phyloP scores from a whole-genome alignment of 2,888 invertebrate genomes.

The Mimas tiliae region DNA sequence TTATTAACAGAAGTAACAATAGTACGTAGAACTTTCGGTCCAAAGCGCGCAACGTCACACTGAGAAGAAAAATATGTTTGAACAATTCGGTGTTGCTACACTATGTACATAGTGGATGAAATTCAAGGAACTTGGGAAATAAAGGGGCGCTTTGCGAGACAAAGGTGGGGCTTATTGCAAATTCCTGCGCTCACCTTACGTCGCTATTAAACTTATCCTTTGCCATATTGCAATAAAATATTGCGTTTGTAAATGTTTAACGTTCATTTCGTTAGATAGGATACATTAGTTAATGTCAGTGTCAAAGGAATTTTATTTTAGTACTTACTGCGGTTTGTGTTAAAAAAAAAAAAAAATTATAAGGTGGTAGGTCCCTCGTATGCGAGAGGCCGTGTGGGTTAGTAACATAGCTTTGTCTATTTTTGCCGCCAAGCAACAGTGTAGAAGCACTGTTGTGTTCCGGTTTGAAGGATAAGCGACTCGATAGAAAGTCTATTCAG shows the following conservation, averaged over 20 bases:
- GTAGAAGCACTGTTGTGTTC: too few relatives aligned
- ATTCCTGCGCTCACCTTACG: conserved; percentile 76
- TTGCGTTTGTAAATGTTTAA: conserved; percentile 12
- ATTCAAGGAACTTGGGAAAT: conserved; percentile 76
- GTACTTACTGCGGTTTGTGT: background rate
- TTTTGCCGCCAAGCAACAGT: too few relatives aligned
- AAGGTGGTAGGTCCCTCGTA: too few relatives aligned
- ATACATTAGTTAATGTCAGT: background rate
- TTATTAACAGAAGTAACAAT: conserved; percentile 27
- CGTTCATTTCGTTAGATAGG: background rate
- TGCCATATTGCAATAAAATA: conserved; percentile 50
- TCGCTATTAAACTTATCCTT: conserved; percentile 67
- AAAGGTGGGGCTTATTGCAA: conserved; percentile 80
- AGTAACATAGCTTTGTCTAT: too few relatives aligned
- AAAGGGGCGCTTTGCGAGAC: conserved; percentile 67
- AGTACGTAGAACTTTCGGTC: conserved; percentile 40
- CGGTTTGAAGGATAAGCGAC: too few relatives aligned
- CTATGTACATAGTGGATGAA: conserved; percentile 67
- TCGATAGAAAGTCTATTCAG: too few relatives aligned
- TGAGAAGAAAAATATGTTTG: conserved; percentile 62
- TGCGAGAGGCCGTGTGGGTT: too few relatives aligned
- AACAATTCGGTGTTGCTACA: conserved; percentile 53
- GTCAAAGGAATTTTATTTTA: background rate
- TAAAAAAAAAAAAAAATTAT: too few relatives aligned
- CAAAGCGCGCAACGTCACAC: conserved; percentile 41